These are phyloP conservation scores for Arbacia lixula DNA, from an alignment of 53 echinoderm and acorn worm species.

Conservation along the genomic window DNA sequence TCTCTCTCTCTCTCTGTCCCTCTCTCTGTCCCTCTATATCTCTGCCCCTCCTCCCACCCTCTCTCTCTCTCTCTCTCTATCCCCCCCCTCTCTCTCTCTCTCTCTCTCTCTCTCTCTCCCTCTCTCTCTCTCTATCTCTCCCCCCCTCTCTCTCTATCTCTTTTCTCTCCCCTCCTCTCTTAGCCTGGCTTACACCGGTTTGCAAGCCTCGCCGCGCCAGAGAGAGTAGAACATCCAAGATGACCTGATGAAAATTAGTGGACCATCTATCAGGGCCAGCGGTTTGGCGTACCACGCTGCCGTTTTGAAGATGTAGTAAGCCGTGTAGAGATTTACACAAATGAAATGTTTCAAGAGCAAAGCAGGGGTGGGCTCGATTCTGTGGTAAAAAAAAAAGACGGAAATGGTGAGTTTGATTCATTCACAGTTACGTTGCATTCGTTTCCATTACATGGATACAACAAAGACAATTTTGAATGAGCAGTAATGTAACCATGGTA, in stretches of 20 bases:
- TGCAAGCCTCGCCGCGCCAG: conserved; percentile 3
- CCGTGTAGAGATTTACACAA: conserved; percentile 12
- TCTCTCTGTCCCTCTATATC: not conserved
- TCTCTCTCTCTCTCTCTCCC: not conserved
- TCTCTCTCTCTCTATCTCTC: not conserved
- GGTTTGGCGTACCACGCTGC: conserved; percentile 41
- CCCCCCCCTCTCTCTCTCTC: not conserved
- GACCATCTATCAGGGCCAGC: conserved; percentile 1
- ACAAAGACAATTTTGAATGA: too few relatives aligned
- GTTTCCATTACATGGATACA: too few relatives aligned
- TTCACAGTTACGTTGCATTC: too few relatives aligned
- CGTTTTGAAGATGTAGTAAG: conserved; percentile 35
- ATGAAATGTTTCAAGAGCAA: conserved; percentile 21
- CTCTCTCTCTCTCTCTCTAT: not conserved
- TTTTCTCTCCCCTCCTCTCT: not conserved
- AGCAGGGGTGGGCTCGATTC: conserved; percentile 5
- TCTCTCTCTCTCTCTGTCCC: not conserved
- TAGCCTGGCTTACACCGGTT: not conserved
- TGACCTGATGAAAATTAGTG: not conserved
- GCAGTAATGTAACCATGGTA: too few relatives aligned
- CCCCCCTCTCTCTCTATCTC: not conserved
- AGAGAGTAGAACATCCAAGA: conserved; percentile 7
- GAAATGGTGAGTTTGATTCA: not conserved
- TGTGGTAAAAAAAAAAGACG: not conserved
- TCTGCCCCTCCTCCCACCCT: not conserved